phyloP scores from a whole-genome alignment of 2,888 invertebrate species.

The Leptopterna dolabrata region DNA sequence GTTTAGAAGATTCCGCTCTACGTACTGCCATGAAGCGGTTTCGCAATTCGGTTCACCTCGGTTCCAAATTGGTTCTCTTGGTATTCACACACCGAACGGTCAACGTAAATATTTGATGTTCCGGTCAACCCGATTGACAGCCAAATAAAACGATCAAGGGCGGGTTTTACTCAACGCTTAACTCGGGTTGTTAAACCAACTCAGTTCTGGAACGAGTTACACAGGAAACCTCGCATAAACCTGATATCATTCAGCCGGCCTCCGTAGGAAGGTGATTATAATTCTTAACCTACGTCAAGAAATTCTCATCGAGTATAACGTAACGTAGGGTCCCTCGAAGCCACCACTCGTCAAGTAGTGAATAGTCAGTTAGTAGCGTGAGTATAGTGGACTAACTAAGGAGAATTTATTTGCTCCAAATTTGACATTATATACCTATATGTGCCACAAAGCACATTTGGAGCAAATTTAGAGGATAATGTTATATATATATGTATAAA shows the following conservation, averaged over 20 bases:
- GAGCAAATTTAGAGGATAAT: too few relatives aligned
- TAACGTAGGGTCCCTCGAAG: too few relatives aligned
- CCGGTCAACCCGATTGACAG: neutral
- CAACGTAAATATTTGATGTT: neutral
- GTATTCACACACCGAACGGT: neutral
- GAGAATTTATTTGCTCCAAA: too few relatives aligned
- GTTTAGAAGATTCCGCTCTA: too few relatives aligned
- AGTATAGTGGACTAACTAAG: too few relatives aligned
- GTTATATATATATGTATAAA: too few relatives aligned
- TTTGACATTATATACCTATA: too few relatives aligned
- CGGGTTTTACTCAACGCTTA: neutral
- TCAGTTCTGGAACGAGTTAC: conserved; percentile 13
- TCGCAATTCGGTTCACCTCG: too few relatives aligned
- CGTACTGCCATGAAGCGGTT: too few relatives aligned
- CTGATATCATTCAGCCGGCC: neutral
- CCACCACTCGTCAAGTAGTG: too few relatives aligned
- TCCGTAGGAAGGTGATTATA: neutral
- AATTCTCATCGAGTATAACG: neutral
- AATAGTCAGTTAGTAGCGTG: too few relatives aligned
- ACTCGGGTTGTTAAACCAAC: neutral
- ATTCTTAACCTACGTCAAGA: neutral
- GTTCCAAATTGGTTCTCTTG: neutral
- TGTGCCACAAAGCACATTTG: too few relatives aligned
- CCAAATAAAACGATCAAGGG: conserved; percentile 3
- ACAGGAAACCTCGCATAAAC: neutral